Percentiles rank a stretch among this genome's conserved stretches.
Conservation (phyloP, 2,797 vertebrate genomes). For the Phoeniculus purpureus region DNA sequence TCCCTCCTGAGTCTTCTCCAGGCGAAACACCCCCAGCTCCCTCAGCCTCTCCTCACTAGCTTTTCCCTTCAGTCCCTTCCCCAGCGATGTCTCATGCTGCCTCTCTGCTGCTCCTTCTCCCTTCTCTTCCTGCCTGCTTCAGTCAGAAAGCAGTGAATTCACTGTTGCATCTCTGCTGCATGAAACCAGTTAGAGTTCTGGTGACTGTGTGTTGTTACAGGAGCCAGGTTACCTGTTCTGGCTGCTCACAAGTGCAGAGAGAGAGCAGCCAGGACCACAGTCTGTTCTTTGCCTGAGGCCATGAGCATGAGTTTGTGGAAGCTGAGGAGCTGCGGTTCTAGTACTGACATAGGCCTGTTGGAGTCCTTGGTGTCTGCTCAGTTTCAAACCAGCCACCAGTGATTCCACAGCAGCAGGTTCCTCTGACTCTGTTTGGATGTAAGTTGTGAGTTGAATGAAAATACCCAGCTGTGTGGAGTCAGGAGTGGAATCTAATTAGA, state of each 20-base stretch:
- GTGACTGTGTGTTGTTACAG: background rate
- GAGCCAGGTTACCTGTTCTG: background rate
- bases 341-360: background rate
- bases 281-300: background rate
- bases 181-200: background rate
- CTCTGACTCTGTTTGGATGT: background rate
- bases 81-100: background rate
- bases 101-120: background rate
- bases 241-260: background rate
- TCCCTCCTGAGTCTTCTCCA: no score
- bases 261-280: background rate
- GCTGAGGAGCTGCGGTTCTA: background rate
- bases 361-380: background rate
- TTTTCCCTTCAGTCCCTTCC: no score
- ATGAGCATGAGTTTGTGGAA: background rate
- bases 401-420: background rate
- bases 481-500: no score
- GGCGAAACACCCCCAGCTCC: no score
- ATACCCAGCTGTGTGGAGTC: background rate
- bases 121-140: background rate
- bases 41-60: no score
- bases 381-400: background rate
- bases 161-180: background rate
- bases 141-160: background rate
- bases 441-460: conserved; percentile 5